These are phyloP conservation scores for Trachemys scripta DNA, from an alignment of 2,113 vertebrate genomes.

Conservation along the genomic window DNA sequence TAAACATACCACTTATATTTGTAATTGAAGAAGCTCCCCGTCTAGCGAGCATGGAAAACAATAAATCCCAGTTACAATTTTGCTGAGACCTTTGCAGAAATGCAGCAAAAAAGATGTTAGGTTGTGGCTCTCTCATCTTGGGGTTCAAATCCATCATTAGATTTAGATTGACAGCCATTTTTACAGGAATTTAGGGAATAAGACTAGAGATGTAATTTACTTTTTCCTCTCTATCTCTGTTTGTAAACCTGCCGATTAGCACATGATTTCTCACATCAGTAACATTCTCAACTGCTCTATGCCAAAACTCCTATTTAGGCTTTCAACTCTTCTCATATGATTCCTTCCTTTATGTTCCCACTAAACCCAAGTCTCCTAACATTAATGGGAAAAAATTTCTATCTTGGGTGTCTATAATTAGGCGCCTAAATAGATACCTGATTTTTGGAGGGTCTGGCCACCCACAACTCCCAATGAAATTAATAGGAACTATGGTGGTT, in stretches of 20 bases:
- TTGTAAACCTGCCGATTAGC: accelerated
- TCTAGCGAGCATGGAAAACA: neutral
- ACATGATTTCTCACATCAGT: neutral
- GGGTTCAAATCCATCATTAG: neutral
- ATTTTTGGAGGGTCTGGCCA: neutral
- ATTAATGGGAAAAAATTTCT: accelerated
- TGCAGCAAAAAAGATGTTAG: neutral
- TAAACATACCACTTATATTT: neutral
- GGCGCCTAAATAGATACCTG: accelerated
- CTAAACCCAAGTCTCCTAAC: neutral
- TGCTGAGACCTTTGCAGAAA: neutral
- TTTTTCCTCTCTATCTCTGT: neutral
- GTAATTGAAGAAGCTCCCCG: neutral
- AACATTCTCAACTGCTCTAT: neutral
- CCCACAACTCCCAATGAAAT: accelerated
- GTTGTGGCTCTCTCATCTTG: neutral
- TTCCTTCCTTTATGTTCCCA: neutral
- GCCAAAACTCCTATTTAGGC: accelerated
- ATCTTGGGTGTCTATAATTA: accelerated
- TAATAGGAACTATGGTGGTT: neutral
- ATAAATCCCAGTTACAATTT: neutral
- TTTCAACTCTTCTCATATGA: accelerated
- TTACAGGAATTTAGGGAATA: neutral
- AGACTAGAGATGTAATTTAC: neutral
- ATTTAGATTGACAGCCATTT: neutral